Evolutionary conservation across 2,888 invertebrate species (phyloP), one percentile per base, ranked within the genome.

Genomic region (Megalurothrips usitatus): DNA sequence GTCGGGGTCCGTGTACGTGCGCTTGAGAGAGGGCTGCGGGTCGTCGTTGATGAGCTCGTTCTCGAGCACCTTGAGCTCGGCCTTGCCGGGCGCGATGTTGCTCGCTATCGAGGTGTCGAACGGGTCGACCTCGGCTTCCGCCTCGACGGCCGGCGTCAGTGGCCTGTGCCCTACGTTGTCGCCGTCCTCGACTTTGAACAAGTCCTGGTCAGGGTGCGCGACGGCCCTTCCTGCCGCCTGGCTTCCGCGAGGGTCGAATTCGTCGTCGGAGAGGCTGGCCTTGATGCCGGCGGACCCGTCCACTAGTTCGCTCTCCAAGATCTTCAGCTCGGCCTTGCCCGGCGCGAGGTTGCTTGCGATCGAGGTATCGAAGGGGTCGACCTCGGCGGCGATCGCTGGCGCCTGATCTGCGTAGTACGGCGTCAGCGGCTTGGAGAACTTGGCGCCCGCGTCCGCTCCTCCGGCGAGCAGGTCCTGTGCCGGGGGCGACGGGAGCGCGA

Each of bases 51-150:
- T 92, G 82, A 95, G 89, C 86, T 94, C 94, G 86, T 90, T 93
- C 84, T 94, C 94, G 28, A 95, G 86, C 68, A 94, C 87, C 86
- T 93, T 94, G 14, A 95, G 88, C 86, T 95, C 95, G 1, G 94
- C 92, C 87, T 91, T 93, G 6, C 95, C 94, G 0, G 94, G 95
- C 80, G 91, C 88, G 81, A 94, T 91, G 85, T 94, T 92, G 82
- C 89, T 89, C 0, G 94, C 94, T 84, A 94, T 94, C 0, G 96
- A 94, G 0, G 96, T 96, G 86, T 96, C 96, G 86, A 96, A 96
- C 0, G 96, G 96, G 88, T 96, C 96, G 48, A 83, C 81, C 80
- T 85, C 84, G 14, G 82, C 81, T 43, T 88, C 89, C 82, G 89
- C 88, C 28, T 92, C 88, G 81, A 90, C 88, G 8, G 88, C 89